Evolutionary conservation across 2,888 invertebrate genomes (phyloP), one percentile per base, ranked within the genome.

Genomic region (Poecilus cupreus): DNA sequence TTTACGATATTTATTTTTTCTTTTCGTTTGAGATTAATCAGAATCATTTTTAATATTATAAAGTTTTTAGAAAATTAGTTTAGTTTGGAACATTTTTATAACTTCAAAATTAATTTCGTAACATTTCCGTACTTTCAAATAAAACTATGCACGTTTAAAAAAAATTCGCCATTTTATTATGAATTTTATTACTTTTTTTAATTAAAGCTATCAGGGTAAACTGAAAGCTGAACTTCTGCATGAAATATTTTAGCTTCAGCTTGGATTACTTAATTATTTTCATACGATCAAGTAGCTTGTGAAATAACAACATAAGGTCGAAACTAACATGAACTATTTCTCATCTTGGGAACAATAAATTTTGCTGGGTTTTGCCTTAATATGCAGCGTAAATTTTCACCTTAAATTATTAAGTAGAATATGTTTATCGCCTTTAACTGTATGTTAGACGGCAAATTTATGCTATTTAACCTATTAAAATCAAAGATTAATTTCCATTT

Each of bases 251-350:
- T 10, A n/a, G 43, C n/a, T 43, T 43, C 43, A 43, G 26, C 60
- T 60, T 24, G 16, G 60, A n/a, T 60, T 60, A 60, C 26, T 68
- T 39, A 68, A 43, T 68, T 43, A 68, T 39, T 39, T 68, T 68
- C 39, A 39, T 39, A 16, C 68, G 20, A 68, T 68, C 68, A 22
- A 32, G 18, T 68, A 6, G 54, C 37, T 18, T 18, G 68, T 39
- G 68, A 68, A 18, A 18, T 20, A 39, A 43, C 39, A 60, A 60
- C 13, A 68, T 37, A 43, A 32, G 68, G 39, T 13, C 20, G 18
- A 68, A 37, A 43, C 68, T 68, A 43, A 18, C 39, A 20, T 64
- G 10, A 39, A 13, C 16, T 68, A 39, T 16, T 68, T 32, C 60
- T 11, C 54, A 54, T 54, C 13, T 10, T 13, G 24, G 68, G 37